These are phyloP conservation scores for Acrobeloides nanus DNA, from an alignment of 2,888 invertebrate species.

Conservation along the genomic window DNA sequence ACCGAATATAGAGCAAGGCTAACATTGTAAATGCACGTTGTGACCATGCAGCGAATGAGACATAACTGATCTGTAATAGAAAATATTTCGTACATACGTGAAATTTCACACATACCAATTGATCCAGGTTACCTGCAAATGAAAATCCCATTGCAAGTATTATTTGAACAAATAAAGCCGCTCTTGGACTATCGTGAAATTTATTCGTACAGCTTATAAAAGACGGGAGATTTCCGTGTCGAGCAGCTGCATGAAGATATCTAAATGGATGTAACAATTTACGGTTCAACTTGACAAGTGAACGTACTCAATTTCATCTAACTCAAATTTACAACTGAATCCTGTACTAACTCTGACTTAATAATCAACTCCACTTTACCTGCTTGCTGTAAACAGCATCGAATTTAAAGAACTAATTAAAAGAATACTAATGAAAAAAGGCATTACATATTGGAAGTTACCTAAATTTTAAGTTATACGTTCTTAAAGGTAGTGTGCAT, in stretches of 20 bases:
- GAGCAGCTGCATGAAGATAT: constrained; percentile 39
- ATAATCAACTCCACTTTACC: too few relatives aligned
- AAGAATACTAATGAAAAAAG: constrained; percentile 44
- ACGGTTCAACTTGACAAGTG: not conserved
- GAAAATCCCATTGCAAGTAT: constrained; percentile 28
- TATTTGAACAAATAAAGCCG: constrained; percentile 45
- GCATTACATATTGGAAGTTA: constrained; percentile 35
- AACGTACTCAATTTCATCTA: too few relatives aligned
- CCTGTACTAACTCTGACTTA: too few relatives aligned
- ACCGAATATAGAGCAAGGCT: constrained; percentile 43
- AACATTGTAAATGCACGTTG: constrained; percentile 46
- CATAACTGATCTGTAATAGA: constrained; percentile 49
- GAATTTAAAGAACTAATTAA: constrained; percentile 46
- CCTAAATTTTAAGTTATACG: too few relatives aligned
- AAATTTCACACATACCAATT: too few relatives aligned
- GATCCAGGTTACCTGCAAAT: constrained; percentile 36
- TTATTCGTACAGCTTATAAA: constrained; percentile 39
- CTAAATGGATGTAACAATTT: constrained; percentile 14
- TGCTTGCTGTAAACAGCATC: constrained; percentile 45
- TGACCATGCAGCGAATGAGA: constrained; percentile 48
- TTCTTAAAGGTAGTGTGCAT: too few relatives aligned
- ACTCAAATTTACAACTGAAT: too few relatives aligned
- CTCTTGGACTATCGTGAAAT: constrained; percentile 39
- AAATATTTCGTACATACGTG: too few relatives aligned
- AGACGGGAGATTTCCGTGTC: constrained; percentile 42